A percentile compares a stretch with the other conserved stretches of the same genome.
Evolutionary conservation across 2,113 vertebrate species (phyloP).

Genomic region (Gallinago media): DNA sequence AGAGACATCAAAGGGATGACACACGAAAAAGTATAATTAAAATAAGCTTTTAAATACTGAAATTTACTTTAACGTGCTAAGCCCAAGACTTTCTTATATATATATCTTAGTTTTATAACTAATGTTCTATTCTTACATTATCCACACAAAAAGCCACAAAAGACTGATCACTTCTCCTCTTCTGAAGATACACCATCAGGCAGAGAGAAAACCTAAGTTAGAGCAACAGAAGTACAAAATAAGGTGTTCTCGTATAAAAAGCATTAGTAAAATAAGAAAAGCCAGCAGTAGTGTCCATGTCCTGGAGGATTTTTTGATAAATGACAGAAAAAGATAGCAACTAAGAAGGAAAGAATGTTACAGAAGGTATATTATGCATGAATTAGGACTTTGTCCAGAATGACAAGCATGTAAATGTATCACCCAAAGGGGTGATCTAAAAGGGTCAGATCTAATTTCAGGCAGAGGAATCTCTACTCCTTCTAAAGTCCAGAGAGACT

Average conservation of each 20-base stretch:
- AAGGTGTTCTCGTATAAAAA: neutral
- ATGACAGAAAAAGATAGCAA: neutral
- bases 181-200: neutral
- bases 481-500: neutral
- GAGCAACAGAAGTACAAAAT: neutral
- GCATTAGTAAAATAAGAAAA: neutral
- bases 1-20: neutral
- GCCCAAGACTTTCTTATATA: neutral
- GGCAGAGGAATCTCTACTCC: neutral
- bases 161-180: neutral
- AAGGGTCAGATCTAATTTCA: neutral
- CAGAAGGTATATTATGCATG: neutral
- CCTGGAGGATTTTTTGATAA: neutral
- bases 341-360: neutral
- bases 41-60: neutral
- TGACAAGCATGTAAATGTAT: neutral
- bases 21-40: neutral
- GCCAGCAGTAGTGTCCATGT: neutral
- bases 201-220: neutral
- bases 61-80: neutral
- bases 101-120: neutral
- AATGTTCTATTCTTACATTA: neutral
- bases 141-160: neutral
- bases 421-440: fast-evolving
- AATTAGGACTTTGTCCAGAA: neutral